These are phyloP conservation scores for Hippocampus mohnikei DNA, from an alignment of 2,113 vertebrate species.

Conservation along the genomic window DNA sequence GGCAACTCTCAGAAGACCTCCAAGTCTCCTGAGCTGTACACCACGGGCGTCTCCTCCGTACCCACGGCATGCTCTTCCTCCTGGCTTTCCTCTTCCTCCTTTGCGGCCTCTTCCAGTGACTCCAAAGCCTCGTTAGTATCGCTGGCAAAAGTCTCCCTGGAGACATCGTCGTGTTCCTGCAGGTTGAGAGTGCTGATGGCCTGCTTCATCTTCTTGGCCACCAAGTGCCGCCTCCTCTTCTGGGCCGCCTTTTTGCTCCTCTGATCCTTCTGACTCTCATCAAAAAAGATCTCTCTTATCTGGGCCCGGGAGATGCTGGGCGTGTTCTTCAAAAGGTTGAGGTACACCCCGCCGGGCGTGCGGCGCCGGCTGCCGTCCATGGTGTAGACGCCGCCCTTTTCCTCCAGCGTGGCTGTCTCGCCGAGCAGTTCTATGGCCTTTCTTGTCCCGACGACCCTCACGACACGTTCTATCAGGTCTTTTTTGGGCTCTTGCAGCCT, in stretches of 20 bases:
- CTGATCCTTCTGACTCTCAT: conserved; percentile 84
- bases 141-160: conserved; percentile 94
- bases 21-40: conserved; percentile 84
- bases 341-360: conserved; percentile 93
- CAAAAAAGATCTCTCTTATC: conserved; percentile 85
- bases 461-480: conserved; percentile 86
- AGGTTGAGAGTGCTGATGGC: conserved; percentile 90
- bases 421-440: conserved; percentile 90
- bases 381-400: conserved; percentile 86
- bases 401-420: conserved; percentile 89
- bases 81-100: conserved; percentile 73
- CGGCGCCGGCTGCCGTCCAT: conserved; percentile 90
- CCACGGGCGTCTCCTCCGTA: conserved; percentile 81
- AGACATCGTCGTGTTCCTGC: conserved; percentile 90
- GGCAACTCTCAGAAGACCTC: conserved; percentile 82
- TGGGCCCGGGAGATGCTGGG: conserved; percentile 84
- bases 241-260: conserved; percentile 90
- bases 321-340: conserved; percentile 91
- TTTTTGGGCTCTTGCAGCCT: conserved; percentile 91
- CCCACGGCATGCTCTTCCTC: conserved; percentile 77
- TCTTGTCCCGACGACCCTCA: conserved; percentile 83
- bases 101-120: conserved; percentile 84
- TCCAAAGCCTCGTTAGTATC: conserved; percentile 94
- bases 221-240: conserved; percentile 83
- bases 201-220: conserved; percentile 95